phyloP scores from a whole-genome alignment of 2,888 invertebrate species.

The Andrena marginata region DNA sequence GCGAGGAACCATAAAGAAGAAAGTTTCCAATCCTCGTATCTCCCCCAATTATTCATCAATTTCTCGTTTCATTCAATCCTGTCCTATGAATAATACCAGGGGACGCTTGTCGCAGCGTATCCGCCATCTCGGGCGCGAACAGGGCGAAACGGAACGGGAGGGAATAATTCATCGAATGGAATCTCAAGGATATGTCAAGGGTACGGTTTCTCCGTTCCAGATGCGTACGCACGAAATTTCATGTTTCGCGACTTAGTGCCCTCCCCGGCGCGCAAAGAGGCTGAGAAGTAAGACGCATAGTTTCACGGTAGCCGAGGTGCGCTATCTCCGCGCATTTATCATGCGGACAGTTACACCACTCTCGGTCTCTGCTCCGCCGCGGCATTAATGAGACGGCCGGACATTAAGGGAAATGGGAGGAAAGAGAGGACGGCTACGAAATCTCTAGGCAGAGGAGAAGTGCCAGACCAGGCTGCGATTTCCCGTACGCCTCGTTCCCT shows the following conservation, averaged over 20 bases:
- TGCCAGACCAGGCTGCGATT: not conserved
- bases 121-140: not conserved
- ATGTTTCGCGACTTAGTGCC: conserved; percentile 53
- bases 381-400: conserved; percentile 55
- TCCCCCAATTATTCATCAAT: too few species aligned
- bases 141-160: not conserved
- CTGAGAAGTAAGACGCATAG: conserved; percentile 80
- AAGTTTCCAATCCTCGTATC: too few species aligned
- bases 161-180: not conserved
- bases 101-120: not conserved
- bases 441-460: conserved; percentile 13
- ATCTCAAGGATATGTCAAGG: conserved; percentile 2
- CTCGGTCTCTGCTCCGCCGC: conserved; percentile 47
- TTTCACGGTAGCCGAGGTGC: conserved; percentile 75
- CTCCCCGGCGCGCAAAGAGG: conserved; percentile 72
- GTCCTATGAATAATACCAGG: not conserved
- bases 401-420: conserved; percentile 51
- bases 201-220: conserved; percentile 8
- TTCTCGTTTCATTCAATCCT: not conserved
- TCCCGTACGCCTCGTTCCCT: not conserved
- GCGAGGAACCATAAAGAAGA: too few species aligned
- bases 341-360: conserved; percentile 79
- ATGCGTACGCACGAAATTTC: conserved; percentile 35
- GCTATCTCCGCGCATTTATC: conserved; percentile 81
- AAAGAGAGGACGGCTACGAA: conserved; percentile 14